Conservation (phyloP, 2,113 vertebrate genomes). For the Cephalopholis sonnerati region DNA sequence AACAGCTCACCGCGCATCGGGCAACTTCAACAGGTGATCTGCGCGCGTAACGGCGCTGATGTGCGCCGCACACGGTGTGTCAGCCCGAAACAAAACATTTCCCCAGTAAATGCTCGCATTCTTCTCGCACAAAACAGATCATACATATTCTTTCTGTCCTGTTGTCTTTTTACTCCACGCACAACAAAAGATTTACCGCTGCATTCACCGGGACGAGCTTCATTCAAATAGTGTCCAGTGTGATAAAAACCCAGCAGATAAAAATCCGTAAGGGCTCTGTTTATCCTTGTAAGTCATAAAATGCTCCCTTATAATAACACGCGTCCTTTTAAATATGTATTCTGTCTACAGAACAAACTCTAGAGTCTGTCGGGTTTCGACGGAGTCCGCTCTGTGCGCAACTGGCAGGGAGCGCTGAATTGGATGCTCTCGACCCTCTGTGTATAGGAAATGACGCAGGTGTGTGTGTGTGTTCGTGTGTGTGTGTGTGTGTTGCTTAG, state of each 20-base stretch:
- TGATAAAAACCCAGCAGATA: background rate
- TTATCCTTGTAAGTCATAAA: background rate
- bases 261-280: background rate
- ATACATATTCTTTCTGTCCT: background rate
- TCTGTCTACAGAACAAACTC: background rate
- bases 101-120: background rate
- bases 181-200: background rate
- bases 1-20: background rate
- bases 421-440: conserved; percentile 37
- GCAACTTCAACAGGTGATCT: conserved; percentile 58
- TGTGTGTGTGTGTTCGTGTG: conserved; percentile 29
- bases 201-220: background rate
- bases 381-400: conserved; percentile 23
- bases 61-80: background rate
- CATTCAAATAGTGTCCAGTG: background rate
- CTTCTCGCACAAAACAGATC: background rate
- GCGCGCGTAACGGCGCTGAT: conserved; percentile 1
- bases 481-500: conserved; percentile 74
- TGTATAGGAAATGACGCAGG: conserved; percentile 83
- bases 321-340: background rate
- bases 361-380: background rate
- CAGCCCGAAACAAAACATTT: background rate
- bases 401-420: conserved; percentile 30
- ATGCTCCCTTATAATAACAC: background rate
- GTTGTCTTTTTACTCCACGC: background rate